Percentiles rank a stretch among this genome's conserved stretches.
Evolutionary conservation across 1,140 invertebrate species (phyloP).

Genomic region (Dolichoris vasculosae): DNA sequence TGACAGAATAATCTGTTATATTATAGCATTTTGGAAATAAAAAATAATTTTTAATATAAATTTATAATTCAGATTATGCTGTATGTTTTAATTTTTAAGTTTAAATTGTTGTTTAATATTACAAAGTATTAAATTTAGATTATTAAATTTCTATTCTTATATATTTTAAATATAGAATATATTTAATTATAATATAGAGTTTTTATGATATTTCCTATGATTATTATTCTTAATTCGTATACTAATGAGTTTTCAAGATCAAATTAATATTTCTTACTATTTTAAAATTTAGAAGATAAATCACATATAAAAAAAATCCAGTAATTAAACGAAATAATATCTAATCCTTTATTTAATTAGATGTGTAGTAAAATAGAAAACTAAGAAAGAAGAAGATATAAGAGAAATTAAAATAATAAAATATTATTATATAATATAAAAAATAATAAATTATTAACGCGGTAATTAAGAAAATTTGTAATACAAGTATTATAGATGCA

Average conservation of each 20-base stretch:
- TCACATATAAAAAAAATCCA: neutral
- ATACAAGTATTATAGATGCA: too few species aligned
- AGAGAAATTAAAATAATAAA: neutral
- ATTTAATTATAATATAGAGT: too few species aligned
- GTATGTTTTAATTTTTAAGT: too few species aligned
- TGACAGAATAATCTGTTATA: too few species aligned
- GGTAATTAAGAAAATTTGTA: too few species aligned
- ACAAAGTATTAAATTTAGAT: too few species aligned
- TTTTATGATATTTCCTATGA: neutral
- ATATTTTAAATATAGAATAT: too few species aligned
- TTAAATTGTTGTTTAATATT: too few species aligned
- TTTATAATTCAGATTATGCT: too few species aligned
- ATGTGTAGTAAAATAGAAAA: neutral
- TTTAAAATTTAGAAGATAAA: neutral
- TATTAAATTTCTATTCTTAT: too few species aligned
- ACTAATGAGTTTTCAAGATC: neutral
- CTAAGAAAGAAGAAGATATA: neutral
- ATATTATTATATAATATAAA: conserved; percentile 42
- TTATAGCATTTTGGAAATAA: too few species aligned
- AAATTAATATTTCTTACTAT: neutral
- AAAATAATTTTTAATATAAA: too few species aligned
- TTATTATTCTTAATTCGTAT: neutral
- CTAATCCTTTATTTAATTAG: neutral
- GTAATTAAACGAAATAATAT: neutral
- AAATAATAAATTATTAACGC: neutral